Evolutionary conservation across 92 coral and sea anemone genomes (phyloP).

Genomic region (Porites evermanni): DNA sequence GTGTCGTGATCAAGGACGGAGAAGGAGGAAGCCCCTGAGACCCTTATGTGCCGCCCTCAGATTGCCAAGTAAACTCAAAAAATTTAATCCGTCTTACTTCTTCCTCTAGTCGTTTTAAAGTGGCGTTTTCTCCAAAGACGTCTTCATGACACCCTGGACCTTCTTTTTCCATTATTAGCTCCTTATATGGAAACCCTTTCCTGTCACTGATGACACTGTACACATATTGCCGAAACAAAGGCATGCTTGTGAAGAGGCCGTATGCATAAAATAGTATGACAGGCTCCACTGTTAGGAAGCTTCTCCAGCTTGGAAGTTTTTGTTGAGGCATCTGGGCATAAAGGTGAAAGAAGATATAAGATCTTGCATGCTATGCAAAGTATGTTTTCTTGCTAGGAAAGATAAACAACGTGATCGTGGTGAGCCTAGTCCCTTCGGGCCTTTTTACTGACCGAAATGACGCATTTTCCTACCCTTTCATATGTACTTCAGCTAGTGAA

Average conservation of each 20-base stretch:
- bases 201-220: conserved; percentile 71
- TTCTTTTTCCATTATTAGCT: conserved; percentile 32
- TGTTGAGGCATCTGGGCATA: background rate
- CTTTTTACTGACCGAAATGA: too few relatives aligned
- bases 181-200: conserved; percentile 71
- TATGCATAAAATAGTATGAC: conserved; percentile 85
- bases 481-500: too few relatives aligned
- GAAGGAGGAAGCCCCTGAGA: too few relatives aligned
- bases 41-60: too few relatives aligned
- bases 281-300: conserved; percentile 88
- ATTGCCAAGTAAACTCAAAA: too few relatives aligned
- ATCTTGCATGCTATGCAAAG: too few relatives aligned
- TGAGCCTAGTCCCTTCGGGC: too few relatives aligned
- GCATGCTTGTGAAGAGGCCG: conserved; percentile 73
- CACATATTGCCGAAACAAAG: conserved; percentile 76
- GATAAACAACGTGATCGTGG: too few relatives aligned
- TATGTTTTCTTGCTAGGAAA: too few relatives aligned
- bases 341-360: too few relatives aligned
- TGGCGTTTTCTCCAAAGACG: conserved; percentile 36
- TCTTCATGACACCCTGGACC: conserved; percentile 44
- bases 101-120: conserved; percentile 50
- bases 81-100: conserved; percentile 28
- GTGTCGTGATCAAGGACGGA: too few relatives aligned
- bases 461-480: too few relatives aligned
- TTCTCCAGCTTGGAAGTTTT: conserved; percentile 56